Evolutionary conservation across 2,888 invertebrate genomes (phyloP).

Genomic region (Ceramica pisi): DNA sequence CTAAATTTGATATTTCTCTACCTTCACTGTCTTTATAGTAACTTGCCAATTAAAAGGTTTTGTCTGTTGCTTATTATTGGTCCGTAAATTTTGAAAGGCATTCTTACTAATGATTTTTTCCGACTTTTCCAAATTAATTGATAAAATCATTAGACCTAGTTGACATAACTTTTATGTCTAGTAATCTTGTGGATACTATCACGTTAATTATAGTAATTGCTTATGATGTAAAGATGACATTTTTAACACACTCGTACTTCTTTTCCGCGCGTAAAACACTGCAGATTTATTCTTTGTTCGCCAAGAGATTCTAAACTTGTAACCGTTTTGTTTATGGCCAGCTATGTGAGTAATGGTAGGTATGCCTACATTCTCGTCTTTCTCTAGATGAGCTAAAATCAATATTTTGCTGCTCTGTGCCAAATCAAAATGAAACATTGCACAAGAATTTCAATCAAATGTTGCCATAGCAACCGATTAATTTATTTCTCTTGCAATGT

Average conservation of each 20-base stretch:
- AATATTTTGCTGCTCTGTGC: constrained; percentile 36
- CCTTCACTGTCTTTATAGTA: neutral
- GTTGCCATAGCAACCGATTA: constrained; percentile 24
- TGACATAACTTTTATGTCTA: neutral
- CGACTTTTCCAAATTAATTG: neutral
- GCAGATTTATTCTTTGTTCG: neutral
- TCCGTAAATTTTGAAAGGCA: neutral
- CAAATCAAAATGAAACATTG: constrained; percentile 45
- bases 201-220: neutral
- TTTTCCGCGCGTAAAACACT: neutral
- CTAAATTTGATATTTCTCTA: neutral
- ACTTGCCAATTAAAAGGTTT: neutral
- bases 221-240: neutral
- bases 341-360: constrained; percentile 35
- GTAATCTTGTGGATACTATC: neutral
- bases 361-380: constrained; percentile 20
- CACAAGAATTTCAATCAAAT: constrained; percentile 28
- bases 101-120: no score
- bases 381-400: constrained; percentile 17
- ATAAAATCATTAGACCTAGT: neutral
- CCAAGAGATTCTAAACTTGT: constrained; percentile 1
- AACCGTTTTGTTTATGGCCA: constrained; percentile 20
- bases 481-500: constrained; percentile 13
- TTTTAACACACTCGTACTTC: neutral
- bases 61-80: no score